Evolutionary conservation across 2,888 invertebrate genomes (phyloP), one percentile per base, ranked within the genome.

Genomic region (Eupithecia dodoneata): DNA sequence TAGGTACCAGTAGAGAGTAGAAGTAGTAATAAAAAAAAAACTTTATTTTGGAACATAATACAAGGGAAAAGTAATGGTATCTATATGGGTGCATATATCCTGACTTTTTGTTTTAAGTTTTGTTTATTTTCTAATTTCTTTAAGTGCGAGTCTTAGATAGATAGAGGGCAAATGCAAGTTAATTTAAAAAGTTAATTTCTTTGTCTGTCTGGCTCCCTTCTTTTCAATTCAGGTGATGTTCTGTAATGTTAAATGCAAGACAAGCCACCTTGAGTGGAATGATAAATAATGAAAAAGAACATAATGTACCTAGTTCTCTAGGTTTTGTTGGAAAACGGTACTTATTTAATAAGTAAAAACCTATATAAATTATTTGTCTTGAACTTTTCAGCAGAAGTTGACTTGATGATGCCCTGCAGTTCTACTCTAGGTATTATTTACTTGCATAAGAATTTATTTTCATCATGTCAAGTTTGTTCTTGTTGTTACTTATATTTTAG

Each of bases 191-290:
- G 87, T 86, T 87, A 87, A 88, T 88, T 89, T 87, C 85, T 85
- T 80, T 81, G 87, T 85, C 63, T 63, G 63, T 30, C 87, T 88
- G 83, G 82, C 83, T 85, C 81, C 78, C 80, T 83, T 81, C 83
- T 87, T 84, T 87, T 81, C 78, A 86, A 88, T 87, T 88, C 86
- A 85, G 84, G 86, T 87, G 87, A 88, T 87, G 86, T 85, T 84
- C 87, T 85, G 87, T 91, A 89, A 89, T 86, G 87, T 84, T 88
- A 88, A 91, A 86, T 91, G 90, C 90, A 86, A 86, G 81, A 80
- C 83, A 83, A 84, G 82, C 80, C 80, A 84, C 73, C 49, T 74
- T 63, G 84, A 82, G 85, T 86, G 82, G 89, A 90, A 92, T 91
- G 90, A 91, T 91, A 91, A 92, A 91, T 91, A 91, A 92, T 91